Evolutionary conservation across 2,888 invertebrate species (phyloP), one percentile per base, ranked within the genome.

Genomic region (Argyresthia albistria): DNA sequence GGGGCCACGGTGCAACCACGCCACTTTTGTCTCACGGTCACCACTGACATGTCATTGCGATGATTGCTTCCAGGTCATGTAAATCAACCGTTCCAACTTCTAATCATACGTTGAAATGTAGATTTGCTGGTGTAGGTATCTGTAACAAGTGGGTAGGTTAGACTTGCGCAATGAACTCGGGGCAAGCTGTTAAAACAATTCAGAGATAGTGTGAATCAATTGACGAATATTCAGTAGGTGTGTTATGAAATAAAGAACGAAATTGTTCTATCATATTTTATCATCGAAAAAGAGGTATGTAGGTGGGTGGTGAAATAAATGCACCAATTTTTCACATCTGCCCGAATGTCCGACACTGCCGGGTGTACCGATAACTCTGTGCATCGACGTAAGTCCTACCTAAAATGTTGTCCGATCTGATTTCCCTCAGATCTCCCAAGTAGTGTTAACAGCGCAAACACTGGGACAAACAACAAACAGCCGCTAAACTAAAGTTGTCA

Each of bases 31-130:
- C 80, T 78, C 82, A 80, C 82, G 81, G 79, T 43, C 48, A 79
- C 35, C 43, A n/a, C n/a, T n/a, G 79, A 80, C 77, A 80, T 80
- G 77, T 78, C 73, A 77, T 78, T 76, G 73, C 75, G 63, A 70
- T 77, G 76, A 81, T 81, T 82, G 72, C 65, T 51, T 43, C 51
- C 60, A 63, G 60, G 65, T 52, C 52, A 46, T 15, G 35, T 46
- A 51, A 51, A 50, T 49, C 43, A 50, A 59, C 62, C 62, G 55
- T 62, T 64, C 61, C 58, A 58, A 66, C 73, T 76, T 79, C 77
- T 76, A 73, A 79, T 78, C 69, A 75, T 39, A 39, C 39, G 10
- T 6, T 25, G 25, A 25, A 65, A 69, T 59, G 67, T 4, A 35
- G 46, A 14, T 46, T 25, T 46, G 46, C 45, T 12, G 45, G 11